phyloP scores from a whole-genome alignment of 2,888 invertebrate genomes.

The Anthophora plumipes region DNA sequence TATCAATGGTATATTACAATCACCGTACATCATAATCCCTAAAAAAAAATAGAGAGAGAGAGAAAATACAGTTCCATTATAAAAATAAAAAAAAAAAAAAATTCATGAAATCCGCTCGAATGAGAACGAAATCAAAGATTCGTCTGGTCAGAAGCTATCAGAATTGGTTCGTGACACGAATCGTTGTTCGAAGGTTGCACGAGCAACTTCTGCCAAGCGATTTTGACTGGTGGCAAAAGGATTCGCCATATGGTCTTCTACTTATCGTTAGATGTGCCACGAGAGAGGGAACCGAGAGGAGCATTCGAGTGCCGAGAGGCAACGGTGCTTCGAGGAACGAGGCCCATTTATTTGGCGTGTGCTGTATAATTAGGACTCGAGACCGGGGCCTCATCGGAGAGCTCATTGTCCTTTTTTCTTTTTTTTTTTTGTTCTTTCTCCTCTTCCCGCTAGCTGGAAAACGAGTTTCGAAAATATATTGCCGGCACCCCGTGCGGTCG shows the following conservation, averaged over 20 bases:
- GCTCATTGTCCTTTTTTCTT: conserved; percentile 68
- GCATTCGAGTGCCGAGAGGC: conserved; percentile 72
- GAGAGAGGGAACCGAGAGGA: conserved; percentile 48
- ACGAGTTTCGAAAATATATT: conserved; percentile 74
- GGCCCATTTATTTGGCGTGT: conserved; percentile 81
- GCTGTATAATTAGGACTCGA: conserved; percentile 82
- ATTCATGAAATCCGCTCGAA: too few species aligned
- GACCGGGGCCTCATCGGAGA: conserved; percentile 60
- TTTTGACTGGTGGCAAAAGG: conserved; percentile 77
- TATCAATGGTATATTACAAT: too few species aligned
- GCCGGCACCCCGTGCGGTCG: conserved; percentile 49
- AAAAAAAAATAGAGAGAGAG: too few species aligned
- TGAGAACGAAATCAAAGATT: too few species aligned
- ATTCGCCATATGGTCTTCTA: conserved; percentile 83
- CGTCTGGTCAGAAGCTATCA: neutral
- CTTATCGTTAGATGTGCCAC: conserved; percentile 68
- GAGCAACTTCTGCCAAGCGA: conserved; percentile 66
- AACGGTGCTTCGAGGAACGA: conserved; percentile 78
- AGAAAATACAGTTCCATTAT: too few species aligned
- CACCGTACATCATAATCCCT: too few species aligned
- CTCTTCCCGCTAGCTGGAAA: conserved; percentile 67
- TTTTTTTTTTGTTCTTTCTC: too few species aligned
- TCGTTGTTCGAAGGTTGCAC: conserved; percentile 69
- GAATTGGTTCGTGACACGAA: conserved; percentile 5
- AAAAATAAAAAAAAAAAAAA: too few species aligned